Evolutionary conservation across 2,888 invertebrate species (phyloP).

Genomic region (Amitus sp.): DNA sequence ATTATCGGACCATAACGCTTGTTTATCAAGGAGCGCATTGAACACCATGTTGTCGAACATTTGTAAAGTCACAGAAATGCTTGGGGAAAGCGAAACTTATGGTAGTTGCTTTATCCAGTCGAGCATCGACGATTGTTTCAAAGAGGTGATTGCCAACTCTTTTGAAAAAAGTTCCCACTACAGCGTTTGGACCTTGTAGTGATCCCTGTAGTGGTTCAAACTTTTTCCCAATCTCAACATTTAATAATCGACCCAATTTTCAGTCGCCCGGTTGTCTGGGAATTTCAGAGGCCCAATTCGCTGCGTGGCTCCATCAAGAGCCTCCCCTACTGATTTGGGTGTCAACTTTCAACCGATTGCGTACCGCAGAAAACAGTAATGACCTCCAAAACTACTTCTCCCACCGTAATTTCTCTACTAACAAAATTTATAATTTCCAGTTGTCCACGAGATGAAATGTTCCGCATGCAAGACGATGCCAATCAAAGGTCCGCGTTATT

Average conservation of each 20-base stretch:
- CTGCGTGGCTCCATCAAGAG: slow-evolving; percentile 75
- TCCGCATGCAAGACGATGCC: slow-evolving; percentile 71
- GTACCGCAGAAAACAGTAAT: slow-evolving; percentile 70
- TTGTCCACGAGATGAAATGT: slow-evolving; percentile 71
- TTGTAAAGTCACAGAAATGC: slow-evolving; percentile 70
- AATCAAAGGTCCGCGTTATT: slow-evolving; percentile 72
- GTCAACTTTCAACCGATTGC: slow-evolving; percentile 73
- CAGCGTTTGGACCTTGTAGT: too few relatives aligned
- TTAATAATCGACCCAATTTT: too few relatives aligned
- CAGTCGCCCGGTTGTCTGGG: slow-evolving; percentile 79
- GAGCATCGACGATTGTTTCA: slow-evolving; percentile 79
- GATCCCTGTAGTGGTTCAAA: too few relatives aligned
- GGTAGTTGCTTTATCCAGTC: slow-evolving; percentile 72
- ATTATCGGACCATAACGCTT: slow-evolving; percentile 80
- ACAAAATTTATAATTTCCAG: slow-evolving; percentile 52
- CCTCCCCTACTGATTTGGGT: slow-evolving; percentile 75
- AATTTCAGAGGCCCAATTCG: slow-evolving; percentile 73
- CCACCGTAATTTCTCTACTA: too few relatives aligned
- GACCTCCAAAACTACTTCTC: background rate
- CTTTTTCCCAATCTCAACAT: too few relatives aligned
- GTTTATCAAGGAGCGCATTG: slow-evolving; percentile 74
- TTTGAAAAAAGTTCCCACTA: too few relatives aligned
- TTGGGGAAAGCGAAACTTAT: slow-evolving; percentile 73
- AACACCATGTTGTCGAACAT: slow-evolving; percentile 73
- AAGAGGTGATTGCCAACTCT: slow-evolving; percentile 70